Evolutionary conservation across 1,140 invertebrate species (phyloP).

Genomic region (Dreissena rostriformis): DNA sequence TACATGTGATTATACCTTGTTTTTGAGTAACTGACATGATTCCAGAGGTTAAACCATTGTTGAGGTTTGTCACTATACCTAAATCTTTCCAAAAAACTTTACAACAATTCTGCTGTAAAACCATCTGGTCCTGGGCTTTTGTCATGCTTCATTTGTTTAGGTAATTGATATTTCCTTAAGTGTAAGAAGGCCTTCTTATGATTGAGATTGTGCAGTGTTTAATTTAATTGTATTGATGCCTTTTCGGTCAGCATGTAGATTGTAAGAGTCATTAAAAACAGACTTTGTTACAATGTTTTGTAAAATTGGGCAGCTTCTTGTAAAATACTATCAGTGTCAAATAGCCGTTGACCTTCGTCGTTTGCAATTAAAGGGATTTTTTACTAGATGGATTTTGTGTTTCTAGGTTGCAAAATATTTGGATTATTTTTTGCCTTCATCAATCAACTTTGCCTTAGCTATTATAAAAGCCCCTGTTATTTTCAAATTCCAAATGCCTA

Average conservation of each 20-base stretch:
- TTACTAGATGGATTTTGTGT: slow-evolving; percentile 39
- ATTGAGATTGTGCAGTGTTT: too few species aligned
- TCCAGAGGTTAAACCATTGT: too few species aligned
- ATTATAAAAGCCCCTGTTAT: slow-evolving; percentile 32
- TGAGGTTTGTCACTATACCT: too few species aligned
- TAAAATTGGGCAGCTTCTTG: slow-evolving; percentile 28
- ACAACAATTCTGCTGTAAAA: too few species aligned
- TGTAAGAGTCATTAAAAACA: slow-evolving; percentile 5
- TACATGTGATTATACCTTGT: too few species aligned
- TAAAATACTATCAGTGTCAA: not conserved
- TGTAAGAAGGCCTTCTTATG: too few species aligned
- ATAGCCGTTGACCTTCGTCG: not conserved
- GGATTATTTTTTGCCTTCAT: slow-evolving; percentile 50
- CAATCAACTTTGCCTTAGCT: slow-evolving; percentile 37
- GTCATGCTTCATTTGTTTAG: too few species aligned
- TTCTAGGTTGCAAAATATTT: slow-evolving; percentile 57
- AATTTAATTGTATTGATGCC: slow-evolving; percentile 22
- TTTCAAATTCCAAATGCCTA: slow-evolving; percentile 6
- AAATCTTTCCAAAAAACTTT: too few species aligned
- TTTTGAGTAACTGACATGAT: too few species aligned
- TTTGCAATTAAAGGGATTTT: slow-evolving; percentile 10
- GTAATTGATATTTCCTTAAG: too few species aligned
- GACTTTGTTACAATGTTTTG: not conserved
- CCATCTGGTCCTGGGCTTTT: too few species aligned
- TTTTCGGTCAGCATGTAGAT: not conserved